Conservation (phyloP, 2,113 vertebrate genomes). For the Oncorhynchus kisutch region DNA sequence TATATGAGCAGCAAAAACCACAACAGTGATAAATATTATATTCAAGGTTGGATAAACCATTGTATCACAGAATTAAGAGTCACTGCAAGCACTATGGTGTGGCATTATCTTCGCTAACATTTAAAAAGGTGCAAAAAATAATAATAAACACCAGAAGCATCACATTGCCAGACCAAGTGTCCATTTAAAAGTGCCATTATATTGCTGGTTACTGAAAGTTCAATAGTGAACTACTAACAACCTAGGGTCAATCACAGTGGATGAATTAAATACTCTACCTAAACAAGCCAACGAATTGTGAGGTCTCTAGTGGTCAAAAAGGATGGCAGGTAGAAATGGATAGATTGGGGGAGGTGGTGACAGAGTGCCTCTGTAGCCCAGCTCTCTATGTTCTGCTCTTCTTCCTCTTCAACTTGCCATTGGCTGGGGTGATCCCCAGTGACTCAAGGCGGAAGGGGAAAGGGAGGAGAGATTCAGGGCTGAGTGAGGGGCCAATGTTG, state of each 20-base stretch:
- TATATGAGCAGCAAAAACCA: too few relatives aligned
- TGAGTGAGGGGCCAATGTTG: conserved; percentile 21
- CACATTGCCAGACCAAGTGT: neutral
- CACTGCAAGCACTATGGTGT: neutral
- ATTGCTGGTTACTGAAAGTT: neutral
- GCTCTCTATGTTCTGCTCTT: conserved; percentile 70
- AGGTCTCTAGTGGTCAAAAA: neutral
- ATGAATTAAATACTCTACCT: too few relatives aligned
- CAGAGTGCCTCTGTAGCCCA: neutral
- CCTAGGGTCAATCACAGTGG: neutral
- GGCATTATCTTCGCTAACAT: neutral
- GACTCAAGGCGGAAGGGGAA: conserved; percentile 86
- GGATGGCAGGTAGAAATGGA: neutral
- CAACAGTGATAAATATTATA: too few relatives aligned
- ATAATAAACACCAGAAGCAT: neutral
- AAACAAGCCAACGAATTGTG: too few relatives aligned
- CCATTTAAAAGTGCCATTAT: neutral
- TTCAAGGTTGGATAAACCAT: too few relatives aligned
- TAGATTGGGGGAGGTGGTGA: neutral
- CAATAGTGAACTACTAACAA: neutral
- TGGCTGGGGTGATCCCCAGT: conserved; percentile 58
- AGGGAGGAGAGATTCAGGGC: conserved; percentile 67
- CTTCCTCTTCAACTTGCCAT: conserved; percentile 74
- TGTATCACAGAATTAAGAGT: too few relatives aligned
- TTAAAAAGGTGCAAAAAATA: neutral